Conservation (phyloP, 2,888 invertebrate genomes). For the Chydorus sphaericus region DNA sequence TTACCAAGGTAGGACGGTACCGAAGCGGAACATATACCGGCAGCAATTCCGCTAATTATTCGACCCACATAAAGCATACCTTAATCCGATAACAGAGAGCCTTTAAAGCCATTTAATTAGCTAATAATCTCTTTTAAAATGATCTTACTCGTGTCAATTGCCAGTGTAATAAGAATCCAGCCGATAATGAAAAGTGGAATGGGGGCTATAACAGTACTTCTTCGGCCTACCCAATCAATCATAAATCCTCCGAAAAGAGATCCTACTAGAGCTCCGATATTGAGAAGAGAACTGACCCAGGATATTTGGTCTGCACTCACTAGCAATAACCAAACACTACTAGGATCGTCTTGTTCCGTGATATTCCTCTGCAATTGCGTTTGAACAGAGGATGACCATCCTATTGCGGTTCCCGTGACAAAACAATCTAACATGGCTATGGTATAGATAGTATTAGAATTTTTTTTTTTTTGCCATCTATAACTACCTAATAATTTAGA, state of each 20-base stretch:
- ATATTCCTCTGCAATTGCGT: slow-evolving; percentile 5
- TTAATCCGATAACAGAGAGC: too few relatives aligned
- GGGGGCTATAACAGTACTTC: slow-evolving; percentile 36
- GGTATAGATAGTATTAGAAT: not conserved
- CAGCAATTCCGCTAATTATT: too few relatives aligned
- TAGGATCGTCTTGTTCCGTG: too few relatives aligned
- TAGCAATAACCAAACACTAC: not conserved
- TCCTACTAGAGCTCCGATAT: slow-evolving; percentile 38
- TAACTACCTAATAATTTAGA: not conserved
- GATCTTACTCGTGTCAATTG: slow-evolving; percentile 27
- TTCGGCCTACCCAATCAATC: slow-evolving; percentile 37
- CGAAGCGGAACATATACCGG: too few relatives aligned
- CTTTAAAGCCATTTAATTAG: too few relatives aligned
- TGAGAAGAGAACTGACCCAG: slow-evolving; percentile 40
- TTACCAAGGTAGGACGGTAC: too few relatives aligned
- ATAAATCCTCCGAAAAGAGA: slow-evolving; percentile 34
- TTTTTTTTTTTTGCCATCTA: not conserved
- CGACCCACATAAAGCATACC: too few relatives aligned
- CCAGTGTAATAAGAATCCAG: slow-evolving; percentile 40
- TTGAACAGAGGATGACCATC: slow-evolving; percentile 59
- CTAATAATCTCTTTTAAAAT: too few relatives aligned
- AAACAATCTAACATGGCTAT: slow-evolving; percentile 60
- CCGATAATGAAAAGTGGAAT: slow-evolving; percentile 40
- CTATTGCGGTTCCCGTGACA: slow-evolving; percentile 57
- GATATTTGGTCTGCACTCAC: slow-evolving; percentile 25